Evolutionary conservation across 2,113 vertebrate genomes (phyloP).

Genomic region (Dascyllus trimaculatus): DNA sequence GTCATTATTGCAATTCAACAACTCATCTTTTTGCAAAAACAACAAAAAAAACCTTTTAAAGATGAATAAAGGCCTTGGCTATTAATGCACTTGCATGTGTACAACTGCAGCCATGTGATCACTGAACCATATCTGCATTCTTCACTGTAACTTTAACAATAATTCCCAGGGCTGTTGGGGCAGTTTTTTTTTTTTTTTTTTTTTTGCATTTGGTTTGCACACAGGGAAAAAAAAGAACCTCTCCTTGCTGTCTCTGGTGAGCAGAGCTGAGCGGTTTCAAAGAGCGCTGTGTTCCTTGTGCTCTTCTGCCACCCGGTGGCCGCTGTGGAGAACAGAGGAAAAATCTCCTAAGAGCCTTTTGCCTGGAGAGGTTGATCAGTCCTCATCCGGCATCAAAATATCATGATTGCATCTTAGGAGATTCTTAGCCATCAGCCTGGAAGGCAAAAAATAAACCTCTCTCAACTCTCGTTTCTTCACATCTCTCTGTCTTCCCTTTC

Average conservation of each 20-base stretch:
- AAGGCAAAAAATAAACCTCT: conserved; percentile 74
- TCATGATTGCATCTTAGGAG: conserved; percentile 77
- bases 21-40: conserved; percentile 27
- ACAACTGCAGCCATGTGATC: conserved; percentile 51
- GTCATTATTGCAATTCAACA: conserved; percentile 49
- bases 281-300: conserved; percentile 75
- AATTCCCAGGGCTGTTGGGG: conserved; percentile 54
- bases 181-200: conserved; percentile 23
- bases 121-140: conserved; percentile 38
- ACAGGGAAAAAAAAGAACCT: conserved; percentile 37
- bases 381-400: conserved; percentile 78
- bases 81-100: conserved; percentile 27
- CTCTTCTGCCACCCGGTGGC: conserved; percentile 87
- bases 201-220: conserved; percentile 33
- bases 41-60: neutral
- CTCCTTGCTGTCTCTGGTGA: conserved; percentile 29
- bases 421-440: conserved; percentile 74
- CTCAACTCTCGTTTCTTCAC: conserved; percentile 66
- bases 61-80: conserved; percentile 33
- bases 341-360: conserved; percentile 49
- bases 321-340: conserved; percentile 49
- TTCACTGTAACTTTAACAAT: conserved; percentile 48
- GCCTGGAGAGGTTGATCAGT: conserved; percentile 71
- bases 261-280: conserved; percentile 45
- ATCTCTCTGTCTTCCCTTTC: conserved; percentile 59